Evolutionary conservation across 2,113 vertebrate species (phyloP).

Genomic region (Narcine bancroftii): DNA sequence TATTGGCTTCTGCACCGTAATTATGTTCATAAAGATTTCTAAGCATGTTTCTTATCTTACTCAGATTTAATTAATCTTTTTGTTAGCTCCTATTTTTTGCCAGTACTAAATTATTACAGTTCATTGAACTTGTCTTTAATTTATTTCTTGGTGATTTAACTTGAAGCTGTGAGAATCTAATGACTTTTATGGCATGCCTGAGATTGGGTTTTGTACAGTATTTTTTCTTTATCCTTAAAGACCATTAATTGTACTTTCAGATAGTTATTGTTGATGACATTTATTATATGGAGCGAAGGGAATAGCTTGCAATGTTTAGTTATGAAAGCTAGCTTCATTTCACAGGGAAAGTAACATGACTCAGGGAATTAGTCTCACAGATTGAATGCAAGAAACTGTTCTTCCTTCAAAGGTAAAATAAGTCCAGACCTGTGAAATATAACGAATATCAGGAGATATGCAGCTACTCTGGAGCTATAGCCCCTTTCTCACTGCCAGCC

Average conservation of each 20-base stretch:
- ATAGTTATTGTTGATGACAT: background rate
- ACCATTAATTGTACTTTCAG: background rate
- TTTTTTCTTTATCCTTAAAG: background rate
- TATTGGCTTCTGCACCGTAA: background rate
- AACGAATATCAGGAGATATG: background rate
- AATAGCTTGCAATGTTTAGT: background rate
- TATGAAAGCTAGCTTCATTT: background rate
- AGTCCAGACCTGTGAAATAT: background rate
- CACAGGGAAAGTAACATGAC: background rate
- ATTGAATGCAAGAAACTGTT: background rate
- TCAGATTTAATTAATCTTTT: background rate
- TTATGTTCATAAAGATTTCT: background rate
- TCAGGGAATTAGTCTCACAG: background rate
- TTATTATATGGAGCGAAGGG: background rate
- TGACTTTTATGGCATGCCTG: background rate
- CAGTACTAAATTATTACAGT: background rate
- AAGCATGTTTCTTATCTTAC: background rate
- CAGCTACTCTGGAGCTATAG: background rate
- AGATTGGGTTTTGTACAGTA: no score
- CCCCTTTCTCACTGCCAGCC: no score
- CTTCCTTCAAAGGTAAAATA: background rate
- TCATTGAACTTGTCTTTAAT: background rate
- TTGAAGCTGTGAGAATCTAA: background rate
- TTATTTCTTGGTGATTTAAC: background rate
- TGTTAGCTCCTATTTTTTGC: background rate